Percentiles rank a stretch among this genome's conserved stretches.
Conservation (phyloP, 2,888 invertebrate species). For the Xylota sylvarum region DNA sequence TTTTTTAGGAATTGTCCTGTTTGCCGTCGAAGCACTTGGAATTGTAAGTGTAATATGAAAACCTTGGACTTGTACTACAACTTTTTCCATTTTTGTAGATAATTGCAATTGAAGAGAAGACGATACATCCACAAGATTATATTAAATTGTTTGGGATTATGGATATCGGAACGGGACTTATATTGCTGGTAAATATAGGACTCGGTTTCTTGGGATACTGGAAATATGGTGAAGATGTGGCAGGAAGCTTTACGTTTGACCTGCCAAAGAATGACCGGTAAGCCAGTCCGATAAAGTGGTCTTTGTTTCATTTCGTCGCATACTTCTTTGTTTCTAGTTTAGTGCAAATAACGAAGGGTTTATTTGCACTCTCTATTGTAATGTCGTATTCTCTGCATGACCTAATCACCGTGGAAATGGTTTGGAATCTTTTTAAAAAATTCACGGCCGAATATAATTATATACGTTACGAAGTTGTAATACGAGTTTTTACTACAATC, state of each 20-base stretch:
- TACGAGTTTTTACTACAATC: constrained; percentile 89
- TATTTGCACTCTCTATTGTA: constrained; percentile 88
- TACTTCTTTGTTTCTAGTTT: background rate
- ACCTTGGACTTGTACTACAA: background rate
- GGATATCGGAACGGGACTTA: constrained; percentile 92
- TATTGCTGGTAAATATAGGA: constrained; percentile 92
- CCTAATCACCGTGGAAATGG: constrained; percentile 97
- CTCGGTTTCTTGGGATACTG: constrained; percentile 96
- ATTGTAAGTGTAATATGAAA: constrained; percentile 87
- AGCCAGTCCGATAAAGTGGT: constrained; percentile 83
- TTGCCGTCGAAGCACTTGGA: constrained; percentile 93
- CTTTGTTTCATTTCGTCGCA: background rate
- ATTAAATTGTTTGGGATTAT: constrained; percentile 94
- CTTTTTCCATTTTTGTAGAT: constrained; percentile 88
- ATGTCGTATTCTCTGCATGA: constrained; percentile 97
- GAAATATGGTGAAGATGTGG: constrained; percentile 90
- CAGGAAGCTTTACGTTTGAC: constrained; percentile 94
- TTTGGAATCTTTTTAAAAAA: constrained; percentile 87
- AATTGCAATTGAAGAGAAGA: constrained; percentile 96
- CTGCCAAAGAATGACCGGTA: constrained; percentile 89
- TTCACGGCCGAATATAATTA: constrained; percentile 52
- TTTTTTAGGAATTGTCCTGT: constrained; percentile 96
- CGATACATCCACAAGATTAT: constrained; percentile 94
- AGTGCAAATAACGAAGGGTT: background rate
- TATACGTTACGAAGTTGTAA: constrained; percentile 87